phyloP scores from a whole-genome alignment of 1,140 invertebrate genomes.

The Tenebrio molitor region DNA sequence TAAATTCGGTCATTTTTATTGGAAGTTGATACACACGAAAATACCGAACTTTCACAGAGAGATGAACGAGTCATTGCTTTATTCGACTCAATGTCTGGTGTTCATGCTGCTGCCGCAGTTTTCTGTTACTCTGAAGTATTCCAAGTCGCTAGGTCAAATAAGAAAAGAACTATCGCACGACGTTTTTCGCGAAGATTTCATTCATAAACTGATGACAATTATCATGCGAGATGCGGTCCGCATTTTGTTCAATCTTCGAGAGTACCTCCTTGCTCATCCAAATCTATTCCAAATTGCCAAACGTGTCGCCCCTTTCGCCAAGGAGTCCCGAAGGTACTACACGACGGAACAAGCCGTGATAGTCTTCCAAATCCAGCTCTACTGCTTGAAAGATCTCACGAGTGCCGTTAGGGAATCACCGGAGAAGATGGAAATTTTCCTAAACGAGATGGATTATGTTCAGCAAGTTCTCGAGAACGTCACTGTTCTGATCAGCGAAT shows the following conservation, averaged over 20 bases:
- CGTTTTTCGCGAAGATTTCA: slow-evolving; percentile 73
- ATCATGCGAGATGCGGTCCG: slow-evolving; percentile 74
- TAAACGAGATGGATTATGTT: slow-evolving; percentile 61
- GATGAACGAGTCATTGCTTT: slow-evolving; percentile 65
- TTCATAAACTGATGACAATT: slow-evolving; percentile 74
- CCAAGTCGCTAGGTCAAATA: slow-evolving; percentile 52
- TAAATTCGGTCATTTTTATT: slow-evolving; percentile 35
- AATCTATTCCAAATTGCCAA: slow-evolving; percentile 74
- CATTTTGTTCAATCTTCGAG: slow-evolving; percentile 72
- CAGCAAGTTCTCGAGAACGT: slow-evolving; percentile 73
- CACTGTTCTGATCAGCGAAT: slow-evolving; percentile 74
- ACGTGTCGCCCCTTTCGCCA: slow-evolving; percentile 70
- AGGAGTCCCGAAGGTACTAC: slow-evolving; percentile 66
- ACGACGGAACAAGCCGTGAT: slow-evolving; percentile 76
- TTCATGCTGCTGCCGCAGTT: slow-evolving; percentile 74
- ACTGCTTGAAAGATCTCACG: slow-evolving; percentile 74
- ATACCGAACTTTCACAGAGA: slow-evolving; percentile 48
- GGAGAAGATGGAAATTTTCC: background rate
- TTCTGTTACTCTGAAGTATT: slow-evolving; percentile 67
- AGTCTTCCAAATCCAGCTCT: slow-evolving; percentile 77
- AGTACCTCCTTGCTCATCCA: slow-evolving; percentile 64
- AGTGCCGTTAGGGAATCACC: slow-evolving; percentile 25
- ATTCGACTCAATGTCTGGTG: slow-evolving; percentile 71
- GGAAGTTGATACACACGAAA: slow-evolving; percentile 66
- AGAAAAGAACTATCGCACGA: slow-evolving; percentile 54